phyloP scores from a whole-genome alignment of 2,797 vertebrate species.

The Myotis planiceps region DNA sequence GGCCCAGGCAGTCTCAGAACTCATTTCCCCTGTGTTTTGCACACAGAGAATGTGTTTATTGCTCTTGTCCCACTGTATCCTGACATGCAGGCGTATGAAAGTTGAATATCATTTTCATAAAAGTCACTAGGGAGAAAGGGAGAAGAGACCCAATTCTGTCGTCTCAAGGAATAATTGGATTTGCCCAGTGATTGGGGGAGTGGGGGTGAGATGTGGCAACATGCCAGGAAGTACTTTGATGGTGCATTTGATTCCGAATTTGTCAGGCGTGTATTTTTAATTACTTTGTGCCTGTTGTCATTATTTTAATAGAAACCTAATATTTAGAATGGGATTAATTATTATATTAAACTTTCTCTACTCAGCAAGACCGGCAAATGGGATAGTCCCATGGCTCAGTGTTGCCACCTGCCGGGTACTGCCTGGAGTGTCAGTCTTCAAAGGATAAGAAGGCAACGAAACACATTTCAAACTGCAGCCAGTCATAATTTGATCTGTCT shows the following conservation, averaged over 20 bases:
- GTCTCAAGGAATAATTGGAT: constrained; percentile 65
- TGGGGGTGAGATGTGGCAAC: background rate
- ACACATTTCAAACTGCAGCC: constrained; percentile 48
- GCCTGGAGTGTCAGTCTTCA: constrained; percentile 1
- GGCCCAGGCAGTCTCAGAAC: constrained; percentile 39
- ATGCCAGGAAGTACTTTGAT: constrained; percentile 22
- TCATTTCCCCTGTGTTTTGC: constrained; percentile 48
- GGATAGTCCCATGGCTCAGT: background rate
- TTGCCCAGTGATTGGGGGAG: constrained; percentile 61
- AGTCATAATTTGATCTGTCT: constrained; percentile 41
- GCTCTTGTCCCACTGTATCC: constrained; percentile 56
- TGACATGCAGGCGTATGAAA: constrained; percentile 43
- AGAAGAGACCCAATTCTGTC: constrained; percentile 49
- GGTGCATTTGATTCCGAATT: background rate
- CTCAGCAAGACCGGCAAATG: constrained; percentile 12
- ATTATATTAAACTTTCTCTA: constrained; percentile 40
- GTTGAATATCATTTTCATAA: constrained; percentile 64
- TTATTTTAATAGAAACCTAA: constrained; percentile 57
- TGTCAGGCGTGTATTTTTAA: constrained; percentile 64
- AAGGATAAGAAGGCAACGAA: background rate
- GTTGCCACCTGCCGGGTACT: constrained; percentile 62
- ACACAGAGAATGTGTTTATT: constrained; percentile 63
- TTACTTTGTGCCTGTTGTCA: constrained; percentile 39
- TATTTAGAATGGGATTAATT: constrained; percentile 40
- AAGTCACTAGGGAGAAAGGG: constrained; percentile 42